Evolutionary conservation across 2,113 vertebrate species (phyloP).

Genomic region (Anguilla rostrata): DNA sequence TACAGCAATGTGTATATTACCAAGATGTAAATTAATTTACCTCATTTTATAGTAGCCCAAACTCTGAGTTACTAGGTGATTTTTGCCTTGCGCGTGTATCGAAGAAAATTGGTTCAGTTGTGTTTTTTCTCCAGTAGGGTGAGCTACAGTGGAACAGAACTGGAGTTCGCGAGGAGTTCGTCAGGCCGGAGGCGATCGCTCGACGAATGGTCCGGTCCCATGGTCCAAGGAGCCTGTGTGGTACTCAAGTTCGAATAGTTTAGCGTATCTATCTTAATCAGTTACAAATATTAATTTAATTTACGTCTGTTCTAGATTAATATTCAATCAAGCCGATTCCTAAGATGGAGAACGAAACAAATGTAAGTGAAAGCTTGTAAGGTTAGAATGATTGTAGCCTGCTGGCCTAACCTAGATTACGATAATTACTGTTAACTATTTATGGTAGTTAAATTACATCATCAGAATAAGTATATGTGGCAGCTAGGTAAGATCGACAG

Average conservation of each 20-base stretch:
- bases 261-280: not conserved
- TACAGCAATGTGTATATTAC: not conserved
- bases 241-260: not conserved
- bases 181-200: not conserved
- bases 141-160: not conserved
- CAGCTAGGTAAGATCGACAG: too few relatives aligned
- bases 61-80: not conserved
- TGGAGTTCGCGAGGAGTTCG: not conserved
- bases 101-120: not conserved
- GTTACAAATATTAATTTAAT: conserved; percentile 3
- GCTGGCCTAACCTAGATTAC: not conserved
- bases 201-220: not conserved
- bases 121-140: not conserved
- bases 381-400: not conserved
- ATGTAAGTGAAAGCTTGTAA: conserved; percentile 21
- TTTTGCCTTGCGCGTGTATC: not conserved
- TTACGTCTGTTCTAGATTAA: conserved; percentile 17
- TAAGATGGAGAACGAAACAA: conserved; percentile 27
- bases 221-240: not conserved
- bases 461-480: too few relatives aligned
- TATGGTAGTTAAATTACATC: not conserved
- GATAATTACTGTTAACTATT: too few relatives aligned
- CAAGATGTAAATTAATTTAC: not conserved
- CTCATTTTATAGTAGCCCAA: not conserved
- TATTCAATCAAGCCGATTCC: conserved; percentile 16